Evolutionary conservation across 2,113 vertebrate genomes (phyloP).

Genomic region (Merops nubicus): DNA sequence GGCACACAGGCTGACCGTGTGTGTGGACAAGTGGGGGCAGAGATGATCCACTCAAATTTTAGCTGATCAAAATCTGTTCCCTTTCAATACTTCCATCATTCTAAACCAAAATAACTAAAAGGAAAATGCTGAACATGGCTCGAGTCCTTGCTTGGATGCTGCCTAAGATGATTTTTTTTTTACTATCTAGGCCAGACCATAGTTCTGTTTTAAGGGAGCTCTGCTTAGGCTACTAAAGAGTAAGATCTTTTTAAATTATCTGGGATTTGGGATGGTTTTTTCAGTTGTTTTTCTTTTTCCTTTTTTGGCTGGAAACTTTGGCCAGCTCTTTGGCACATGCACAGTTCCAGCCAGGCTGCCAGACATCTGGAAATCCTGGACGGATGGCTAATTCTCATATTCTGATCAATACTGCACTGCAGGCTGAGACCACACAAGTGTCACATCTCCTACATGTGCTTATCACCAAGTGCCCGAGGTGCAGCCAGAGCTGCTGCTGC

Average conservation of each 20-base stretch:
- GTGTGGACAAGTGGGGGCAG: background rate
- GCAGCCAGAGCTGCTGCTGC: background rate
- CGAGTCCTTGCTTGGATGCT: background rate
- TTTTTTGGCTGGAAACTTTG: background rate
- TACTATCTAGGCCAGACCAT: background rate
- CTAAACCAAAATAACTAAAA: background rate
- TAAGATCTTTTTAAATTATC: background rate
- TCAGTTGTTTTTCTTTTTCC: background rate
- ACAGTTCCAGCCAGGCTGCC: background rate
- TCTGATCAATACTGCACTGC: rapidly evolving
- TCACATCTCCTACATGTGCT: background rate
- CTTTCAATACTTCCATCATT: background rate
- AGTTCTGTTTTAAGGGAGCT: background rate
- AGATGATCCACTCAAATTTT: background rate
- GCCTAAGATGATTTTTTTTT: background rate
- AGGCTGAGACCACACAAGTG: background rate
- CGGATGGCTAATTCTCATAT: background rate
- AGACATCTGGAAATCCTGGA: conserved; percentile 51
- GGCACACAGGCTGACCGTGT: background rate
- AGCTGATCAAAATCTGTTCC: background rate
- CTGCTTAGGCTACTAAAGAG: background rate
- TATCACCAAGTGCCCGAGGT: background rate
- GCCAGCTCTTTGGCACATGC: background rate
- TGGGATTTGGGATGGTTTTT: rapidly evolving
- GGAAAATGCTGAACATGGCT: background rate